These are phyloP conservation scores for Phoxinus dragarum DNA, from an alignment of 2,797 vertebrate species.

Conservation along the genomic window DNA sequence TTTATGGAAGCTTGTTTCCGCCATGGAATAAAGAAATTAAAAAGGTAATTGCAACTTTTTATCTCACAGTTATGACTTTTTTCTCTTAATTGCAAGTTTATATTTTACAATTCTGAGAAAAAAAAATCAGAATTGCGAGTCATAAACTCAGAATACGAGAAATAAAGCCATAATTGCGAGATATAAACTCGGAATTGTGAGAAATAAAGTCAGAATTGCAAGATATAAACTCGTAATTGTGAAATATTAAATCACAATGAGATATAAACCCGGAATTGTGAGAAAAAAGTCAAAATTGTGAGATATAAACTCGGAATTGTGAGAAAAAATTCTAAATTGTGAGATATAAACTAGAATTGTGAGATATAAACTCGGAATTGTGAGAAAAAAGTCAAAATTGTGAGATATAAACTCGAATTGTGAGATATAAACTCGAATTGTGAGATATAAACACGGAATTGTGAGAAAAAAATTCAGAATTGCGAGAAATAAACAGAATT, in stretches of 20 bases:
- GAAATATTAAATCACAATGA: background rate
- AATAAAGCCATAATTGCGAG: background rate
- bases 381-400: too few species aligned
- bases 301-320: background rate
- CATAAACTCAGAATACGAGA: too few species aligned
- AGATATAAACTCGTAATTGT: background rate
- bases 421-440: too few species aligned
- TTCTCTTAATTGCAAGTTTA: background rate
- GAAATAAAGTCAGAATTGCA: too few species aligned
- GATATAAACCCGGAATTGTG: fast-evolving
- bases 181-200: background rate
- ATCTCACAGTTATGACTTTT: background rate
- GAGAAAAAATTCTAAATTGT: too few species aligned
- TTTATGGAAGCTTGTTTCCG: background rate
- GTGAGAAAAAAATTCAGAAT: too few species aligned
- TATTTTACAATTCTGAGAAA: background rate
- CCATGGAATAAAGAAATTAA: background rate
- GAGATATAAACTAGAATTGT: too few species aligned
- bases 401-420: too few species aligned
- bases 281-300: fast-evolving
- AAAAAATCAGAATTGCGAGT: background rate
- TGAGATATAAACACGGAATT: too few species aligned
- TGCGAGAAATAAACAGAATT: background rate
- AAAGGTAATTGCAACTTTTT: background rate
- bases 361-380: too few species aligned